Evolutionary conservation across 2,888 invertebrate genomes (phyloP), one percentile per base, ranked within the genome.

Genomic region (Phyllotreta striolata): DNA sequence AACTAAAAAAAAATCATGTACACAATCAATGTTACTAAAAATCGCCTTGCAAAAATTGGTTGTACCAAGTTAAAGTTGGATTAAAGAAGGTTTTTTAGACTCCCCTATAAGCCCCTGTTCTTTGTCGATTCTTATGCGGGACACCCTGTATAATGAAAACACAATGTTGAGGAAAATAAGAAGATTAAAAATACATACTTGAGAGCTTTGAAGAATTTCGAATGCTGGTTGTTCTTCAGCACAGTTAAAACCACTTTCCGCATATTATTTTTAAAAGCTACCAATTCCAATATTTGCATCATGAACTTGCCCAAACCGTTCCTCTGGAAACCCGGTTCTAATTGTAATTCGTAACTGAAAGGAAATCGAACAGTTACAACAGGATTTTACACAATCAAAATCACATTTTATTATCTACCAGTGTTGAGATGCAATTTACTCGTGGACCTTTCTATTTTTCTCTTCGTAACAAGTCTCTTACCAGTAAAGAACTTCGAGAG

Each of bases 301-400:
- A 95, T 85, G 76, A 91, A 91, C 77, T 89, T 90, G 3, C 96
- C 96, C 46, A 96, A 84, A 7, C 95, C 95, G 80, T 90, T 90
- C 65, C 92, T 84, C 67, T 91, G 87, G 37, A 88, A 86, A 7
- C 82, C 83, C 55, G 86, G 81, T 76, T 90, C 90, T 71, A 96
- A 84, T 81, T 96, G 96, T 68, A 96, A 85, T 81, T 96, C 96
- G 83, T 96, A 96, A 80, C 94, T 93, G 80, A 64, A 80, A 79
- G 63, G 43, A 55, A 8, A 41, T 24, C 34, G n/a, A 54, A 54
- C 6, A 6, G 6, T 13, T 56, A 40, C 12, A 12, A 5, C 9
- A 9, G 37, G 6, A 9, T 34, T 3, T 46, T 46, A 5, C 8
- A 1, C 9, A 49, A 24, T 13, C 13, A 13, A 35, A 8, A 38